Conservation (phyloP, 2,113 vertebrate species). For the Eurystomus gularis region DNA sequence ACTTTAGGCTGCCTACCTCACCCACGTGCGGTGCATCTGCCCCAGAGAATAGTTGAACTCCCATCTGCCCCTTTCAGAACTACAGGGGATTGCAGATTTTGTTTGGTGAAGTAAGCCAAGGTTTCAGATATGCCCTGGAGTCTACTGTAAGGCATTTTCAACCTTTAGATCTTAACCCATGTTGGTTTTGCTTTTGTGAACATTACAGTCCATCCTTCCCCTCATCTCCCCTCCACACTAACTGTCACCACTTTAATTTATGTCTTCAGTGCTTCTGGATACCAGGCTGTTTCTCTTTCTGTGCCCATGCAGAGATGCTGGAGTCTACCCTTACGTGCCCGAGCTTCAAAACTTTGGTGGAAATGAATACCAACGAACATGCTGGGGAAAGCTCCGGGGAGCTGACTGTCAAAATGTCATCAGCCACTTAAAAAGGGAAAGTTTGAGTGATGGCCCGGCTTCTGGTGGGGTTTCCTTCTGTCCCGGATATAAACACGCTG, state of each 20-base stretch:
- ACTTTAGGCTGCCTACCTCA: neutral
- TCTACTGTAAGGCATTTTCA: neutral
- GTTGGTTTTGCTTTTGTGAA: neutral
- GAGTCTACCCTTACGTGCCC: neutral
- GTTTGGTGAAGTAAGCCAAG: neutral
- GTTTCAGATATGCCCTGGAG: neutral
- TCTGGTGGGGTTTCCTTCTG: constrained; percentile 27
- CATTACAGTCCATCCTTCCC: neutral
- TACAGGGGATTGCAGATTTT: neutral
- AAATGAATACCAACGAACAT: rapidly evolving
- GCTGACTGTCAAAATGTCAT: neutral
- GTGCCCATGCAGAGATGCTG: neutral
- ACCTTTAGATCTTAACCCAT: neutral
- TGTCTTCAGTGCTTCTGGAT: neutral
- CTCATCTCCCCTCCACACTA: neutral
- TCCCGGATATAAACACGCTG: neutral
- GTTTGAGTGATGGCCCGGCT: neutral
- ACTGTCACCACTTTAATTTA: neutral
- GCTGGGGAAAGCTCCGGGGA: neutral
- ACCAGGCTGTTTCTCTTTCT: neutral
- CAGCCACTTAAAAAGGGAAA: neutral
- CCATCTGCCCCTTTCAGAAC: neutral
- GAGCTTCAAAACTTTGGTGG: neutral
- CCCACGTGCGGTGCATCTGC: rapidly evolving
- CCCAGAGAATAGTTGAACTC: neutral